phyloP scores from a whole-genome alignment of 1,140 invertebrate genomes.

The Plodia interpunctella region DNA sequence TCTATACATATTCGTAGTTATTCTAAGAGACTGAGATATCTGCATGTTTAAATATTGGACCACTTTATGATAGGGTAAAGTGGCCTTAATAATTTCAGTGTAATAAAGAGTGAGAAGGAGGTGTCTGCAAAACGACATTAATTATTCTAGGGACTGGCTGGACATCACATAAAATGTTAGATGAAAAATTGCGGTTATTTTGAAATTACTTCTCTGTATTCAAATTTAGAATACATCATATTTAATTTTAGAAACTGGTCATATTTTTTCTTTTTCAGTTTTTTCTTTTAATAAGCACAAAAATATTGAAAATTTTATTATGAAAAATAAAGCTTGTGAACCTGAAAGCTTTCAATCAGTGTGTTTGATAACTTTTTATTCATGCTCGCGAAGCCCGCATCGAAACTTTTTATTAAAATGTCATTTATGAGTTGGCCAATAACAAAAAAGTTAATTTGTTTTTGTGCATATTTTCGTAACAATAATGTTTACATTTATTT shows the following conservation, averaged over 20 bases:
- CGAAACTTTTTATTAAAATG: conserved; percentile 15
- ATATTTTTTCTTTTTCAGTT: too few relatives aligned
- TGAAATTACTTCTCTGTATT: too few relatives aligned
- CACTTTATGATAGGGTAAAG: conserved; percentile 2
- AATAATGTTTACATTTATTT: too few relatives aligned
- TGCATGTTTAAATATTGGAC: conserved; percentile 2
- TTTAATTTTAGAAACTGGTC: too few relatives aligned
- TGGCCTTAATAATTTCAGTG: conserved; percentile 3
- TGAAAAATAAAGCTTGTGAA: neutral
- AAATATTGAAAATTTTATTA: neutral
- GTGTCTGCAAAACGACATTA: neutral
- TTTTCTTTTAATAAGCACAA: too few relatives aligned
- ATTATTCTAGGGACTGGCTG: too few relatives aligned
- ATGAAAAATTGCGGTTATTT: too few relatives aligned
- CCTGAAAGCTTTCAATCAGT: conserved; percentile 1
- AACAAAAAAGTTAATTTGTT: neutral
- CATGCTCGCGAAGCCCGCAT: neutral
- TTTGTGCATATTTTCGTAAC: too few relatives aligned
- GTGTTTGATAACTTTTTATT: conserved; percentile 1
- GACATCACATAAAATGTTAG: too few relatives aligned
- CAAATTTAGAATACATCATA: too few relatives aligned
- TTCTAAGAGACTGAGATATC: neutral
- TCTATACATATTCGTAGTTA: neutral
- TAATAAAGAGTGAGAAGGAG: neutral
- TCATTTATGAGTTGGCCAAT: conserved; percentile 6